Conservation (phyloP, 2,113 vertebrate species). For the Gadus macrocephalus region DNA sequence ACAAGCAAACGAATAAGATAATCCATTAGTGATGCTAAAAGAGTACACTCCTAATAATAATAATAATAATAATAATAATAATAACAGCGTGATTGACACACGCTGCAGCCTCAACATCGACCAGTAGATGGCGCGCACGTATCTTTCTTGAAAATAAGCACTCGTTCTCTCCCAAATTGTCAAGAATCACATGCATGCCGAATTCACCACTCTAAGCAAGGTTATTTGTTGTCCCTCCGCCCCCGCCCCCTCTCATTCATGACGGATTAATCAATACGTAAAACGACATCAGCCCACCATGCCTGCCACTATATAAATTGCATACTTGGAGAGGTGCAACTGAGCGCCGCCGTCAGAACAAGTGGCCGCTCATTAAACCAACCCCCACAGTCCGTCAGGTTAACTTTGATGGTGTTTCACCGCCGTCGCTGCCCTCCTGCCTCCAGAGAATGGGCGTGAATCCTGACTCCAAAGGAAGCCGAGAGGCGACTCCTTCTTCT, state of each 20-base stretch:
- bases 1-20: no score
- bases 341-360: neutral
- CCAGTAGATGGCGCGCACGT: slow-evolving; percentile 72
- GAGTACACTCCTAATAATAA: neutral
- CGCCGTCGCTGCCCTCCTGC: slow-evolving; percentile 42
- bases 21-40: no score
- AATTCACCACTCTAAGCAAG: slow-evolving; percentile 38
- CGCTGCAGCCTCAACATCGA: slow-evolving; percentile 16
- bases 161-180: neutral
- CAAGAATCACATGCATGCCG: slow-evolving; percentile 28
- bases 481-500: slow-evolving; percentile 72
- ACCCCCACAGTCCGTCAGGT: slow-evolving; percentile 20
- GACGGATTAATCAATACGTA: slow-evolving; percentile 45
- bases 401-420: slow-evolving; percentile 38
- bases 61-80: neutral
- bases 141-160: slow-evolving; percentile 46
- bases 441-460: slow-evolving; percentile 80
- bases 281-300: slow-evolving; percentile 21
- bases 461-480: slow-evolving; percentile 69
- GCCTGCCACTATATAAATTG: no score
- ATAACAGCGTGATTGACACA: neutral
- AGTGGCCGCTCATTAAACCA: slow-evolving; percentile 1
- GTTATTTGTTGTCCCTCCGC: slow-evolving; percentile 21
- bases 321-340: no score
- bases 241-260: slow-evolving; percentile 19